These are phyloP conservation scores for Turnix velox DNA, from an alignment of 2,113 vertebrate genomes.

Conservation along the genomic window DNA sequence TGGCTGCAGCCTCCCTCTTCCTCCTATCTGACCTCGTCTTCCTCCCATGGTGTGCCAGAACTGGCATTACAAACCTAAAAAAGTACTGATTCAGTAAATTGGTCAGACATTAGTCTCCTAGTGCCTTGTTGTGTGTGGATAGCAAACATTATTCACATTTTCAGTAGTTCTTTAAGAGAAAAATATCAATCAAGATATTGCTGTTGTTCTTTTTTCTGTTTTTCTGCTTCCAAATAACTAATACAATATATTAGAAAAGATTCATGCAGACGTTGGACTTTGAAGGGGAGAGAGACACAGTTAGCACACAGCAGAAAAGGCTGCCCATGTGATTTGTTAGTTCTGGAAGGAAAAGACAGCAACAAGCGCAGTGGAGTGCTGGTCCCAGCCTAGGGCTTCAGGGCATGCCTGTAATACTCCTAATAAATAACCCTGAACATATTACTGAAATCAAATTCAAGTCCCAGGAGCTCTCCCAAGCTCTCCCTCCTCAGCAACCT, in stretches of 20 bases:
- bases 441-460: not conserved
- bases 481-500: not conserved
- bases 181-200: not conserved
- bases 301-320: not conserved
- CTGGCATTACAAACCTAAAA: not conserved
- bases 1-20: not conserved
- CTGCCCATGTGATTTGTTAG: not conserved
- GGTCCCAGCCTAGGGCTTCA: not conserved
- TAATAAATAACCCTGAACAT: constrained; percentile 16
- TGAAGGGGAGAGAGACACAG: not conserved
- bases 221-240: not conserved
- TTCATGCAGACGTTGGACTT: not conserved
- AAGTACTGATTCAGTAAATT: not conserved
- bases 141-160: not conserved
- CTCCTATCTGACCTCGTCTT: not conserved
- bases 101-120: not conserved
- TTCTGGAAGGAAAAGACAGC: not conserved
- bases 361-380: not conserved
- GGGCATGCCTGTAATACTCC: not conserved
- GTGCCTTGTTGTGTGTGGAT: not conserved
- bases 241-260: not conserved
- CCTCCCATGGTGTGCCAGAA: not conserved
- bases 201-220: not conserved
- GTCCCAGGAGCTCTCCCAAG: not conserved
- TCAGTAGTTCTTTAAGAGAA: not conserved